A percentile compares a stretch with the other conserved stretches of the same genome.
phyloP scores from a whole-genome alignment of 2,888 invertebrate genomes.

The Archaeoteleia sp. region DNA sequence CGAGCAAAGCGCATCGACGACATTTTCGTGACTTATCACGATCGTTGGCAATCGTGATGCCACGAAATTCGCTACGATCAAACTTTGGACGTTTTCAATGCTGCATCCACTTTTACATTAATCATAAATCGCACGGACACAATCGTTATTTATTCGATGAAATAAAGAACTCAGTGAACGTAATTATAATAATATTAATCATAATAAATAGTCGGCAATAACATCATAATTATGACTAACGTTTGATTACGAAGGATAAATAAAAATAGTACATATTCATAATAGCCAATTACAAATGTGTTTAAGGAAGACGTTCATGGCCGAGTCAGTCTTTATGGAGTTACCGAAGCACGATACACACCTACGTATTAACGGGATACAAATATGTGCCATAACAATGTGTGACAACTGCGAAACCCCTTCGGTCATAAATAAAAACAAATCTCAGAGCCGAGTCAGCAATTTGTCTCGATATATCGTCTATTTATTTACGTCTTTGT shows the following conservation, averaged over 20 bases:
- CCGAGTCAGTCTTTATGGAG: constrained; percentile 13
- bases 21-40: constrained; percentile 54
- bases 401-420: constrained; percentile 14
- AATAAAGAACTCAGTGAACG: no score
- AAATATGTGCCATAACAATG: constrained; percentile 15
- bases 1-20: constrained; percentile 13
- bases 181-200: constrained; percentile 14
- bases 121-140: no score
- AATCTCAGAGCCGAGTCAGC: constrained; percentile 42
- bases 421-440: constrained; percentile 36
- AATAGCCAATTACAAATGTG: constrained; percentile 22
- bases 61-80: constrained; percentile 33
- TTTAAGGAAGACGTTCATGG: constrained; percentile 39
- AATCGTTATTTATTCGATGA: no score
- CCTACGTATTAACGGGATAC: constrained; percentile 17
- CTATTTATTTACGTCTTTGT: constrained; percentile 45
- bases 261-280: constrained; percentile 31
- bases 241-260: constrained; percentile 39
- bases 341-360: constrained; percentile 12
- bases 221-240: constrained; percentile 25
- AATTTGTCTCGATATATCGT: constrained; percentile 50
- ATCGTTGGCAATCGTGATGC: constrained; percentile 27
- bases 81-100: constrained; percentile 8
- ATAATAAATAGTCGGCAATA: constrained; percentile 17
- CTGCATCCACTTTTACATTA: no score